These are phyloP conservation scores for Pipistrellus nathusii DNA, from an alignment of 2,797 vertebrate genomes.

Conservation along the genomic window DNA sequence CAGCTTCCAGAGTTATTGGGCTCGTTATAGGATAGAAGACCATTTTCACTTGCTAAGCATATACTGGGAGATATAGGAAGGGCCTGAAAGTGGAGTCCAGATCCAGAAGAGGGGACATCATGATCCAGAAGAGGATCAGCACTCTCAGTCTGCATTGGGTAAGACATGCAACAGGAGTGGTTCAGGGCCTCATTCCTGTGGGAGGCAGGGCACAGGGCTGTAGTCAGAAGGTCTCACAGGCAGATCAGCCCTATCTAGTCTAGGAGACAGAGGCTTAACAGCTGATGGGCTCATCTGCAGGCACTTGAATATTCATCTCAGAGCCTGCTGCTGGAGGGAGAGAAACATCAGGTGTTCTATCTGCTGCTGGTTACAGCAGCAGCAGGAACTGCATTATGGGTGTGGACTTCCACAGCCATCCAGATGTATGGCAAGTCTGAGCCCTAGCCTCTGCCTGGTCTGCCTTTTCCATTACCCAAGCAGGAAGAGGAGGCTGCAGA, in stretches of 20 bases:
- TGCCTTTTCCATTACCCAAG: background rate
- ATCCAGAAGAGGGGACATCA: background rate
- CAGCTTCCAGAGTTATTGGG: background rate
- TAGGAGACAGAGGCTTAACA: background rate
- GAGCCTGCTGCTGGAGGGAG: background rate
- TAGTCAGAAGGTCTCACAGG: background rate
- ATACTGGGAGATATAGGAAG: background rate
- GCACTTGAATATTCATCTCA: background rate
- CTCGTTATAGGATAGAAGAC: background rate
- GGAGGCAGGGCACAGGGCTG: fast-evolving
- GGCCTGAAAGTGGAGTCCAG: background rate
- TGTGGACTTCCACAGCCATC: background rate
- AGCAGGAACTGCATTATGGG: no score
- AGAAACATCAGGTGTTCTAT: background rate
- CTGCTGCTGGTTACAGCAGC: no score
- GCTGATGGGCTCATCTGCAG: no score
- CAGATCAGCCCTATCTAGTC: background rate
- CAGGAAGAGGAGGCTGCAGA: background rate
- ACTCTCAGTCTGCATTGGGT: no score
- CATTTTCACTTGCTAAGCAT: background rate
- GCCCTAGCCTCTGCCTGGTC: background rate
- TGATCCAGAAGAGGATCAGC: background rate
- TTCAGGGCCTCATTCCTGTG: background rate
- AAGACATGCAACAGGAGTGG: background rate
- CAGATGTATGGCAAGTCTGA: background rate